Evolutionary conservation across 2,797 vertebrate species (phyloP).

Genomic region (Alosa sapidissima): DNA sequence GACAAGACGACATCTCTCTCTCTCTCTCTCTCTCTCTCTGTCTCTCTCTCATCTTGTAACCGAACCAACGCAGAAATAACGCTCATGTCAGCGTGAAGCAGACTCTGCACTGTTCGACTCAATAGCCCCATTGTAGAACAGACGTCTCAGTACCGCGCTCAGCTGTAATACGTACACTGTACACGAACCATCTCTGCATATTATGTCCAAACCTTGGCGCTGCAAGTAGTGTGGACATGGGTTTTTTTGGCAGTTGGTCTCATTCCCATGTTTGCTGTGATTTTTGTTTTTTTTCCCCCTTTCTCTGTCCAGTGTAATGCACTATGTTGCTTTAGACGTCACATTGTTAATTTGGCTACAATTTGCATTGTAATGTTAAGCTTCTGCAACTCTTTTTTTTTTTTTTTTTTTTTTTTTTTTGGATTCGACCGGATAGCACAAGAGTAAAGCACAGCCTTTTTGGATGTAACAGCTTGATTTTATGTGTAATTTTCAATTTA

Average conservation of each 20-base stretch:
- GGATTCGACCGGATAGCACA: not conserved
- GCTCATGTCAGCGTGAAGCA: conserved; percentile 11
- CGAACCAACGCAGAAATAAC: conserved; percentile 12
- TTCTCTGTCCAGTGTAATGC: not conserved
- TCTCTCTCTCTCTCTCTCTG: conserved; percentile 53
- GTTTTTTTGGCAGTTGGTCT: not conserved
- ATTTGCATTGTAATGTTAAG: conserved; percentile 1
- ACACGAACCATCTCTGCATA: not conserved
- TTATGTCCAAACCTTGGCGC: not conserved
- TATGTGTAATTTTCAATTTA: conserved; percentile 11
- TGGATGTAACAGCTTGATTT: conserved; percentile 5
- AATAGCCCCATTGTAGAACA: conserved; percentile 21
- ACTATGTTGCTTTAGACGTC: conserved; percentile 3
- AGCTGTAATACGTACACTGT: conserved; percentile 7
- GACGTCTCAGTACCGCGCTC: not conserved
- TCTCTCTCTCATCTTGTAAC: conserved; percentile 5
- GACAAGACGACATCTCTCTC: conserved; percentile 60
- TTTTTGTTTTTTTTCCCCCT: not conserved
- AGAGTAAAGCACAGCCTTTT: conserved; percentile 17
- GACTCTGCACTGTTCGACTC: conserved; percentile 10
- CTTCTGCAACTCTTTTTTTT: not conserved
- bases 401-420: conserved; percentile 10
- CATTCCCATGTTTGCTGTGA: conserved; percentile 16
- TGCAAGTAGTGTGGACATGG: not conserved
- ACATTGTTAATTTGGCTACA: not conserved